These are phyloP conservation scores for Sarotherodon lohbergeri DNA, from an alignment of 2,113 vertebrate species.

Conservation along the genomic window DNA sequence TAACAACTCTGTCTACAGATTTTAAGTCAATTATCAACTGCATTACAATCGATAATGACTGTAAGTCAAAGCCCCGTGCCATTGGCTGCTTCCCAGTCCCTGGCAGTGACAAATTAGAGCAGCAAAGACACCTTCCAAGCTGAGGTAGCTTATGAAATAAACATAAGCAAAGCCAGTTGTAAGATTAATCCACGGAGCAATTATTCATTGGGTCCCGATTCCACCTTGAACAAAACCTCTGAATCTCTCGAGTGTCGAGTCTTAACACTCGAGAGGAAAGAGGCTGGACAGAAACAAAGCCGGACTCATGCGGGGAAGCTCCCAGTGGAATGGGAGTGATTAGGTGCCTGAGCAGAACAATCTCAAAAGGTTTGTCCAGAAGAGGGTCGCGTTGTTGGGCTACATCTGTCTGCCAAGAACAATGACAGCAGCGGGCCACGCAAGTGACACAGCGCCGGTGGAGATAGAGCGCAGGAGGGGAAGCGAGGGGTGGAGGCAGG, in stretches of 20 bases:
- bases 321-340: constrained; percentile 31
- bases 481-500: not conserved
- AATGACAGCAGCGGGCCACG: constrained; percentile 24
- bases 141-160: not conserved
- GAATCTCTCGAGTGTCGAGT: not conserved
- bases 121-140: not conserved
- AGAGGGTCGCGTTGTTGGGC: constrained; percentile 24
- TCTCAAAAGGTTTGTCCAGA: constrained; percentile 50
- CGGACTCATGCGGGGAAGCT: constrained; percentile 13
- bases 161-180: not conserved
- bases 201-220: constrained; percentile 10
- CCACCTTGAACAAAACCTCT: constrained; percentile 25
- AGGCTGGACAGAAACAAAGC: constrained; percentile 24
- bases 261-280: not conserved
- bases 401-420: constrained; percentile 31
- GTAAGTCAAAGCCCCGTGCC: not conserved
- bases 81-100: not conserved
- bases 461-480: constrained; percentile 6
- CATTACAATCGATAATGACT: not conserved
- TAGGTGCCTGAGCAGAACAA: constrained; percentile 19
- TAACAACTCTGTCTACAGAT: not conserved
- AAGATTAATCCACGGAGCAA: not conserved
- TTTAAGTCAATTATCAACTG: not conserved
- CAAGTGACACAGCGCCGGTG: constrained; percentile 23
- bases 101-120: not conserved